Conservation (phyloP, 53 echinoderm and acorn worm genomes). For the Crossaster papposus region DNA sequence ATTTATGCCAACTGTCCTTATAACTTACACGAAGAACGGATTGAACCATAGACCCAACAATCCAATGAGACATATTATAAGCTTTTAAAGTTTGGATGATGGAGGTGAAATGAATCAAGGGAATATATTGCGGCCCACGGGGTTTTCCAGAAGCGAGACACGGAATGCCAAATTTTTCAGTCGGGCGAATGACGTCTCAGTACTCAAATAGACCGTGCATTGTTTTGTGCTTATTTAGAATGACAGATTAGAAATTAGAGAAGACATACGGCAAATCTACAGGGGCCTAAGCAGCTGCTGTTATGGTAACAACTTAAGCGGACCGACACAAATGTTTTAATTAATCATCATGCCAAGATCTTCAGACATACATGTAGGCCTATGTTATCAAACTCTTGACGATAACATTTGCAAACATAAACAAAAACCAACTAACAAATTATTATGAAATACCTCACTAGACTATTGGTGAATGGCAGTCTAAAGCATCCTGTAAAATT, state of each 20-base stretch:
- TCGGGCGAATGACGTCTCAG: neutral
- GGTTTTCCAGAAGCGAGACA: neutral
- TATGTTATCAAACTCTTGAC: too few species aligned
- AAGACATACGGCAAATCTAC: neutral
- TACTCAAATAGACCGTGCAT: neutral
- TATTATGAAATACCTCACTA: too few species aligned
- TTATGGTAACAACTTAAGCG: too few species aligned
- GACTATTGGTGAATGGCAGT: too few species aligned
- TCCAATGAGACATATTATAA: neutral
- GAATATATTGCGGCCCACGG: neutral
- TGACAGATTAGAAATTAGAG: neutral
- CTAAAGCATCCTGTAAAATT: too few species aligned
- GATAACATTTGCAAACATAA: too few species aligned
- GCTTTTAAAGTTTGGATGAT: neutral
- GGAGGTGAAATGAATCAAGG: neutral
- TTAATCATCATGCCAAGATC: too few species aligned
- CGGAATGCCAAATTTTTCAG: neutral
- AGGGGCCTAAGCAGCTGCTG: neutral
- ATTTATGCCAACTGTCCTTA: slow-evolving; percentile 18
- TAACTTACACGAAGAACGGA: too few species aligned
- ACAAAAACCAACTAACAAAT: too few species aligned
- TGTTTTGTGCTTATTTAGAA: neutral
- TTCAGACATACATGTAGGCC: too few species aligned
- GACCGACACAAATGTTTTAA: too few species aligned
- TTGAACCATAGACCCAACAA: neutral